Conservation (phyloP, 2,888 invertebrate genomes). For the Thumatha senex region DNA sequence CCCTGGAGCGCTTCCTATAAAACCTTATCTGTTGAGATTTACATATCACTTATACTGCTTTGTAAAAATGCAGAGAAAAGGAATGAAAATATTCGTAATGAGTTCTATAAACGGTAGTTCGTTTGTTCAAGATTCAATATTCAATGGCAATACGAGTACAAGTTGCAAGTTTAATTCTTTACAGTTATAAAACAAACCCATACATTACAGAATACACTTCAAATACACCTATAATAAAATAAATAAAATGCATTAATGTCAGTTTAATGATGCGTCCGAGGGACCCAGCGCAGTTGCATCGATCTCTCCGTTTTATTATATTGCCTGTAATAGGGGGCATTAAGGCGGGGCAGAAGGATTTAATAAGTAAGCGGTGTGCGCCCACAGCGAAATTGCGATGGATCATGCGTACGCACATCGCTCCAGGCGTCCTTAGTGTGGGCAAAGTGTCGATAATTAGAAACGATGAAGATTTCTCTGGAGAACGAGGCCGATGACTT, state of each 20-base stretch:
- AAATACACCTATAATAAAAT: constrained; percentile 37
- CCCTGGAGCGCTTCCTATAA: too few species aligned
- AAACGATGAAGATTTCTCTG: background rate
- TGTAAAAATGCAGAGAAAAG: too few species aligned
- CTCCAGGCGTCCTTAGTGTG: constrained; percentile 55
- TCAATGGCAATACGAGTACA: too few species aligned
- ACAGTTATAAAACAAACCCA: background rate
- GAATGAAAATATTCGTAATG: too few species aligned
- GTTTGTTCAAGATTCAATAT: too few species aligned
- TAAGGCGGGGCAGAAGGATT: constrained; percentile 78
- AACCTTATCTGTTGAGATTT: too few species aligned
- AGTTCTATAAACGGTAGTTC: too few species aligned
- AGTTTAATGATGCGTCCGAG: constrained; percentile 51
- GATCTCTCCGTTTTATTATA: constrained; percentile 68
- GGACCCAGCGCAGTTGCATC: constrained; percentile 16
- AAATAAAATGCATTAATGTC: constrained; percentile 53
- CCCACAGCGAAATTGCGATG: constrained; percentile 62
- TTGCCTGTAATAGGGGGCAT: constrained; percentile 76
- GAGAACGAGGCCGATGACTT: too few species aligned
- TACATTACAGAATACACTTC: constrained; percentile 11
- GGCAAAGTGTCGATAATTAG: constrained; percentile 16
- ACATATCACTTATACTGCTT: too few species aligned
- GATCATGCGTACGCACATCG: constrained; percentile 61
- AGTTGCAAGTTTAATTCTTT: background rate
- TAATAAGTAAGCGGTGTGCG: constrained; percentile 75